Base-by-base conservation (phyloP, 2,113 vertebrate genomes). In the Zosterops pallidus region DNA sequence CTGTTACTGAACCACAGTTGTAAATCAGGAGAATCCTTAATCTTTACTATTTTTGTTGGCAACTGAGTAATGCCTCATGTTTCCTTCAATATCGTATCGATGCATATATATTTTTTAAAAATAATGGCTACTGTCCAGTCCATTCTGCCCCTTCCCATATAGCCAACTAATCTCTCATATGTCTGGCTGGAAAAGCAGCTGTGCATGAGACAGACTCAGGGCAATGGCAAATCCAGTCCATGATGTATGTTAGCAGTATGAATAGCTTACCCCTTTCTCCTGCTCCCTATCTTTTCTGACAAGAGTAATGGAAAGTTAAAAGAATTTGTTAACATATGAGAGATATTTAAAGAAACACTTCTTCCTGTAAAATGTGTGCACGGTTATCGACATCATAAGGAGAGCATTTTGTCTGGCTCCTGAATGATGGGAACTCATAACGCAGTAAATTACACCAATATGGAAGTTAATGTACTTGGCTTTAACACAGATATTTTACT, bases 391-490 rank as follows among this genome's bases (percentile, higher is more conserved):
- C 37, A 28, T 75, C 2, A 2, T 86, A 79, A 94, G 83, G 92
- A 90, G 52, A 96, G 60, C 84, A 41, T 81, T 82, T 92, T 84
- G 77, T 94, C 89, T 95, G 23, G 37, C 55, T 96, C 65, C 88
- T 94, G 92, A 95, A 47, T 89, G 93, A 94, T 84, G 62, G 86
- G 82, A 94, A 80, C 89, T 94, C 72, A 37, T 80, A 87, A 77
- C 0, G 25, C 75, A 87, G 78, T 95, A 83, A 94, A 95, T 96
- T 88, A 90, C 50, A 63, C 86, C 88, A 87, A 69, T 94, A 72
- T 84, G 85, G 95, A 97, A 96, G 90, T 95, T 96, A 97, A 95
- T 89, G 91, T 93, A 93, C 85, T 94, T 55, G 47, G 57, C 83
- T 96, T 91, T 96, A 96, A 95, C 76, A 83, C 0, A 5, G 88